A percentile compares a stretch with the other conserved stretches of the same genome.
Evolutionary conservation across 2,113 vertebrate genomes (phyloP).

Genomic region (Solea solea): DNA sequence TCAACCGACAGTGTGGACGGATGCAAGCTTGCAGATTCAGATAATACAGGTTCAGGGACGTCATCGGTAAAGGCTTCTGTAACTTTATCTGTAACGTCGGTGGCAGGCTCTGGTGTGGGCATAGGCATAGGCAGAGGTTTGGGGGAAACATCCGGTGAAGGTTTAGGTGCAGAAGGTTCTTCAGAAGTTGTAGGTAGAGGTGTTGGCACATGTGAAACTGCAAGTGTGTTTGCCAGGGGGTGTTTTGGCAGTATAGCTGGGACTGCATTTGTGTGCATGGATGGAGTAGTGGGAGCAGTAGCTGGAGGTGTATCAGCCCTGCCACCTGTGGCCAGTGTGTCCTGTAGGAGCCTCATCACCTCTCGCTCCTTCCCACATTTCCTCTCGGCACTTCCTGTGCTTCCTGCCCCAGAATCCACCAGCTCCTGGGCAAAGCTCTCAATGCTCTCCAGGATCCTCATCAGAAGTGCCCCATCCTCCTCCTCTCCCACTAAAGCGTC

Average conservation of each 20-base stretch:
- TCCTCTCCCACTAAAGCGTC: conserved; percentile 81
- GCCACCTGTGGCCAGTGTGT: conserved; percentile 86
- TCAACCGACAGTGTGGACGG: conserved; percentile 19
- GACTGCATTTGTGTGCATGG: conserved; percentile 15
- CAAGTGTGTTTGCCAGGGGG: conserved; percentile 23
- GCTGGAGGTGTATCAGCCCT: conserved; percentile 73
- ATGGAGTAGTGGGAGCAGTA: conserved; percentile 19
- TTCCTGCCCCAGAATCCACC: conserved; percentile 91
- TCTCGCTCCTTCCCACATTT: conserved; percentile 88
- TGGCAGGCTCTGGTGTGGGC: conserved; percentile 25
- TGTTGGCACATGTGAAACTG: conserved; percentile 12
- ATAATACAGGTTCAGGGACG: background rate
- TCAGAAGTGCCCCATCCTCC: conserved; percentile 90
- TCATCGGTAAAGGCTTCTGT: conserved; percentile 25
- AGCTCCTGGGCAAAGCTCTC: conserved; percentile 98
- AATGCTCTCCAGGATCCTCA: conserved; percentile 95
- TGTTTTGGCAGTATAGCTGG: conserved; percentile 58
- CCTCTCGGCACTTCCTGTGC: conserved; percentile 87
- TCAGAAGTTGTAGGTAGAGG: conserved; percentile 7
- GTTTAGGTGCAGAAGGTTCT: conserved; percentile 38
- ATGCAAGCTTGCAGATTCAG: conserved; percentile 29
- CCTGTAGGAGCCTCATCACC: conserved; percentile 97
- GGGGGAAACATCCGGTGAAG: conserved; percentile 21
- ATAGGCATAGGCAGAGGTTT: conserved; percentile 16
- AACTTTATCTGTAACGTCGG: conserved; percentile 14